Conservation (phyloP, 2,113 vertebrate genomes). For the Tiliqua scincoides region DNA sequence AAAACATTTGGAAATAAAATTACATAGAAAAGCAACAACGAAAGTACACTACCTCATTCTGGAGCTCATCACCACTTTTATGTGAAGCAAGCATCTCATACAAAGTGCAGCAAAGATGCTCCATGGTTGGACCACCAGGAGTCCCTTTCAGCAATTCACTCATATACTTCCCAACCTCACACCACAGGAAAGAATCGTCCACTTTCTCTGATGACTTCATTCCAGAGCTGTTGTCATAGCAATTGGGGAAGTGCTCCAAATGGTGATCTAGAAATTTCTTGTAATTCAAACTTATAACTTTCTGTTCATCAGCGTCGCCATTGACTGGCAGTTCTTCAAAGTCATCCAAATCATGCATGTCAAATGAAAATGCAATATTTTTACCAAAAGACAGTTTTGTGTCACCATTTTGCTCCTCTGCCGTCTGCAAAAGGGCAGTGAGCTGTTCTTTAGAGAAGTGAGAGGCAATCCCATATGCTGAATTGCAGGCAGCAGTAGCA, state of each 20-base stretch:
- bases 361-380: constrained; percentile 92
- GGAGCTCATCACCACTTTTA: constrained; percentile 93
- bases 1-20: not conserved
- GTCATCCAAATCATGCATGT: constrained; percentile 88
- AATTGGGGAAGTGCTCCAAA: constrained; percentile 75
- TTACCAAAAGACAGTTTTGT: constrained; percentile 80
- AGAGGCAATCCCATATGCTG: constrained; percentile 81
- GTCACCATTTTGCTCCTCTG: constrained; percentile 68
- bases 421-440: constrained; percentile 79
- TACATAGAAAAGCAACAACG: constrained; percentile 8
- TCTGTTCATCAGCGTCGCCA: constrained; percentile 64
- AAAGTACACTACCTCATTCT: constrained; percentile 87
- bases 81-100: constrained; percentile 94
- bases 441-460: constrained; percentile 79
- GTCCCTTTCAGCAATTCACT: constrained; percentile 78
- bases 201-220: constrained; percentile 69
- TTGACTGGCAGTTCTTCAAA: constrained; percentile 81
- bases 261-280: constrained; percentile 85
- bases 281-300: constrained; percentile 84
- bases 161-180: constrained; percentile 91
- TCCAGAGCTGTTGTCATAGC: constrained; percentile 56
- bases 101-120: constrained; percentile 93
- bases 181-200: constrained; percentile 82
- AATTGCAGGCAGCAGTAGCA: constrained; percentile 83
- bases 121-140: constrained; percentile 84